Evolutionary conservation across 92 coral and sea anemone species (phyloP).

Genomic region (Parazoanthus darwini): DNA sequence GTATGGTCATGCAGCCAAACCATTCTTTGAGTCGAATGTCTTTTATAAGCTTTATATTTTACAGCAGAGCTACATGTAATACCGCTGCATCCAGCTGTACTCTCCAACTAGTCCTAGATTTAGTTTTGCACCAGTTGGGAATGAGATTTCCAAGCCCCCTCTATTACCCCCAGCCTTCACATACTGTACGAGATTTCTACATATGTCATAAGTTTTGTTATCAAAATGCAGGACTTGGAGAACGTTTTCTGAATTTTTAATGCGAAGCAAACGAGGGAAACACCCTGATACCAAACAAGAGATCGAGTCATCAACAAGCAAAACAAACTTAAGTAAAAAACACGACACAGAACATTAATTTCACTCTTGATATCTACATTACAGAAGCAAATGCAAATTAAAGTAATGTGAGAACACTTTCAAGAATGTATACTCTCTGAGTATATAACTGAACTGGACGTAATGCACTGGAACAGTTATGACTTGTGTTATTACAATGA

Average conservation of each 20-base stretch:
- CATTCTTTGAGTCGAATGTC: no score
- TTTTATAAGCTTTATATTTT: no score
- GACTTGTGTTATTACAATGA: not conserved
- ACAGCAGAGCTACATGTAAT: no score
- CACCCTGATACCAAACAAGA: slow-evolving; percentile 2
- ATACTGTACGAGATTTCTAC: not conserved
- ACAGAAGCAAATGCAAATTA: not conserved
- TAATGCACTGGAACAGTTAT: not conserved
- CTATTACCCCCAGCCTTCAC: no score
- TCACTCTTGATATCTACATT: not conserved
- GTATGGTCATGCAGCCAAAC: no score
- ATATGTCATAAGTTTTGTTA: not conserved
- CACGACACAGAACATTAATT: not conserved
- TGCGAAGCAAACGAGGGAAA: not conserved
- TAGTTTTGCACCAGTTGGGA: no score
- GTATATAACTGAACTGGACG: not conserved
- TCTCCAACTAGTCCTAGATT: no score
- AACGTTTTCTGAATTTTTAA: slow-evolving; percentile 5
- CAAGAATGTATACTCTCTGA: not conserved
- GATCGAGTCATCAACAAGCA: not conserved
- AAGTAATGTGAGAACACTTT: not conserved
- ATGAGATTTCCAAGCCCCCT: no score
- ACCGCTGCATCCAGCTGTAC: no score
- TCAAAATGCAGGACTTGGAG: not conserved
- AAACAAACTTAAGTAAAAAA: not conserved